phyloP scores from a whole-genome alignment of 2,113 vertebrate species.

The Pterocles burchelli region DNA sequence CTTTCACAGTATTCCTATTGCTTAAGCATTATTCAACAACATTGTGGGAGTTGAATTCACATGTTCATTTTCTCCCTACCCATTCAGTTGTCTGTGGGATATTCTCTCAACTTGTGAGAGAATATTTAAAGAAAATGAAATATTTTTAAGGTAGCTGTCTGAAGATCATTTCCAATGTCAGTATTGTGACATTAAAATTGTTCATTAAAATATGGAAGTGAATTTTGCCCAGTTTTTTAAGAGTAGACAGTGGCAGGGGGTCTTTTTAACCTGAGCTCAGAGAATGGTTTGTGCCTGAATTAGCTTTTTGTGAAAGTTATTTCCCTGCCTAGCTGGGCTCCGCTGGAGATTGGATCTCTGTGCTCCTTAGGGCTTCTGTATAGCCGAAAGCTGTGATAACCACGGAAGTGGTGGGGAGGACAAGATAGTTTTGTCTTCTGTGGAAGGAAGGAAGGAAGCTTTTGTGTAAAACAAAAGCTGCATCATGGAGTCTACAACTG shows the following conservation, averaged over 20 bases:
- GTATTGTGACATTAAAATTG: not conserved
- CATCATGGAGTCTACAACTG: not conserved
- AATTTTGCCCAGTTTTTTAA: not conserved
- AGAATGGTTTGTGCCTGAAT: not conserved
- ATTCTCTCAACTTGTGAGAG: not conserved
- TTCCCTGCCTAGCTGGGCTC: not conserved
- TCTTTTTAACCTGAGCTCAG: not conserved
- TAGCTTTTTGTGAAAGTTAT: not conserved
- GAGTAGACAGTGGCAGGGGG: not conserved
- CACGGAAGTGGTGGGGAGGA: not conserved
- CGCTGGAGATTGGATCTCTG: not conserved
- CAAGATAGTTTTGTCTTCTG: not conserved
- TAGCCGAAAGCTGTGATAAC: not conserved
- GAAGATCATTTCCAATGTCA: not conserved
- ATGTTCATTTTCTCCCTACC: not conserved
- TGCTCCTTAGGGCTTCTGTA: not conserved
- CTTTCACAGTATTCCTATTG: not conserved
- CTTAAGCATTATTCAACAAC: not conserved
- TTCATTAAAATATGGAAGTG: not conserved
- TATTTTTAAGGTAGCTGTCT: not conserved
- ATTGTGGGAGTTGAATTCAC: not conserved
- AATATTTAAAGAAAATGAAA: not conserved
- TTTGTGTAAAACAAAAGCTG: constrained; percentile 49
- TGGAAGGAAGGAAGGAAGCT: not conserved
- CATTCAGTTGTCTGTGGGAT: not conserved